Base-by-base conservation (phyloP, 2,888 invertebrate genomes). In the Yponomeuta malinellus region DNA sequence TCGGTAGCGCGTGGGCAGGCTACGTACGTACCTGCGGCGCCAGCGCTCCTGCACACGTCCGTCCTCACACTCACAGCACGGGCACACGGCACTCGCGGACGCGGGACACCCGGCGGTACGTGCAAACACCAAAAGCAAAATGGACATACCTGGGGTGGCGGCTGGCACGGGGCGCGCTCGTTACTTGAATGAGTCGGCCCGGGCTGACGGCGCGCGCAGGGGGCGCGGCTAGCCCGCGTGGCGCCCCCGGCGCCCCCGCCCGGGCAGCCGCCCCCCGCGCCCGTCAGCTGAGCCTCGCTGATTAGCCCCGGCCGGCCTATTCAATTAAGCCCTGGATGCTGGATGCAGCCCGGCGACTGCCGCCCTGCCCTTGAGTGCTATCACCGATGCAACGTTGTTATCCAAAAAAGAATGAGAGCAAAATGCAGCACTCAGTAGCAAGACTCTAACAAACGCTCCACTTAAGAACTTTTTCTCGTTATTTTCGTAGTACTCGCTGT, bases 161-260 rank as follows among this genome's bases (percentile, higher is more conserved):
- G 90, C 92, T 88, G 90, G 87, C 80, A 88, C 88, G 82, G 88
- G 87, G 87, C 88, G 88, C 89, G 88, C 88, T 89, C 85, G 89
- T 88, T 86, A 91, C 91, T 90, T 90, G 91, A 92, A 89, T 92
- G 92, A 90, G 90, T 85, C 80, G 80, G 84, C 81, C 92, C 93
- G 89, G 84, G 84, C 82, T 83, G 84, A 88, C 93, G 93, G 93
- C 93, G 93, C 93, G 93, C 92, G 92, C 90, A 90, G 89, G 93
- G 92, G 92, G 94, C 94, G 94, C 94, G 94, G 89, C 90, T 82
- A 90, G 90, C 88, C 91, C 87, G 90, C 91, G 90, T 90, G 90
- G 90, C 90, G 93, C 92, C 92, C 81, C 88, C 82, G 81, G 80
- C 80, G 79, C 78, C 77, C 76, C 79, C 81, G 75, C 76, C 75